Evolutionary conservation across 2,797 vertebrate species (phyloP).

Genomic region (Psittacula derbiana): DNA sequence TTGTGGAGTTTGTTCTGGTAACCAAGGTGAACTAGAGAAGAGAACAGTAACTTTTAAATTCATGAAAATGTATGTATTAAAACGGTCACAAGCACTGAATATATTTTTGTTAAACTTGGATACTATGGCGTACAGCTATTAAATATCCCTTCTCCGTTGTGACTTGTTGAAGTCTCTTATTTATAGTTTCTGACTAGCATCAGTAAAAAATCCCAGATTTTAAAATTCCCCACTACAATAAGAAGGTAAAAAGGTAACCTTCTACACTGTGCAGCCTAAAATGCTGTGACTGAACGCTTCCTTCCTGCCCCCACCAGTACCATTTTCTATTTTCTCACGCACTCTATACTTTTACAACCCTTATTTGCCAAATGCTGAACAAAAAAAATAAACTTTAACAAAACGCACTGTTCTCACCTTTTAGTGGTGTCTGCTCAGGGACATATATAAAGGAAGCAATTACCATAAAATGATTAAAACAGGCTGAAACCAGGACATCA

Average conservation of each 20-base stretch:
- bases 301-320: background rate
- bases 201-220: background rate
- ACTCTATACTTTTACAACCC: background rate
- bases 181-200: background rate
- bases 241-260: background rate
- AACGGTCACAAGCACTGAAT: background rate
- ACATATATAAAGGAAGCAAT: background rate
- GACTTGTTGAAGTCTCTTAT: background rate
- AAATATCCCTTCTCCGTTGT: background rate
- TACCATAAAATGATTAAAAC: background rate
- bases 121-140: background rate
- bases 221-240: background rate
- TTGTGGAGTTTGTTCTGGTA: background rate
- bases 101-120: background rate
- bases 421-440: background rate
- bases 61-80: background rate
- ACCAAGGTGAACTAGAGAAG: conserved; percentile 28
- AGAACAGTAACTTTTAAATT: conserved; percentile 21
- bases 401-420: background rate
- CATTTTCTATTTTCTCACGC: background rate
- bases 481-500: background rate
- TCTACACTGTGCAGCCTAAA: background rate
- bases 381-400: background rate
- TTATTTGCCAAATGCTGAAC: background rate
- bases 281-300: background rate